These are phyloP conservation scores for Ischnura elegans DNA, from an alignment of 2,888 invertebrate genomes.

Conservation along the genomic window DNA sequence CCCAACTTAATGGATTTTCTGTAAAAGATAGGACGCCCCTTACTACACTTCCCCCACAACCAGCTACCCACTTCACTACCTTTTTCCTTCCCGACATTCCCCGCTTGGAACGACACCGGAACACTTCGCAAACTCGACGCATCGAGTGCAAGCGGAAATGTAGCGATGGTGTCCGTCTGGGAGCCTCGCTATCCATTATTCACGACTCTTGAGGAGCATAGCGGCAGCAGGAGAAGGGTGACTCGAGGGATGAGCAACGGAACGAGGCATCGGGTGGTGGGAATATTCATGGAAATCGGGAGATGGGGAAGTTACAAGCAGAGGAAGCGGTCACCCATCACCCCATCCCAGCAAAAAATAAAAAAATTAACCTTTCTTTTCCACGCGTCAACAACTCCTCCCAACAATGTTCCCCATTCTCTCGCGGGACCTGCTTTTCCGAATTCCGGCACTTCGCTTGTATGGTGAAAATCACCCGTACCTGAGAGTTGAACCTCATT, in stretches of 20 bases:
- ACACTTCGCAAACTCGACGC: background rate
- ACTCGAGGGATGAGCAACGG: background rate
- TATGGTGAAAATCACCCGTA: too few relatives aligned
- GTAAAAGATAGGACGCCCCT: too few relatives aligned
- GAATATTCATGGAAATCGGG: background rate
- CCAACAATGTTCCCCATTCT: too few relatives aligned
- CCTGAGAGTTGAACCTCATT: too few relatives aligned
- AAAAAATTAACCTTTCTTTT: too few relatives aligned
- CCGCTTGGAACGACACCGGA: background rate
- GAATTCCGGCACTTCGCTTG: too few relatives aligned
- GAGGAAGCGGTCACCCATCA: background rate
- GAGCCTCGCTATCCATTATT: background rate
- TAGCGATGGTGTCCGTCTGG: background rate
- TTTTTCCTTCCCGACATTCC: background rate
- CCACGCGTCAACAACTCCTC: too few relatives aligned
- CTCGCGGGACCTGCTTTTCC: background rate
- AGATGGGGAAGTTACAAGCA: background rate
- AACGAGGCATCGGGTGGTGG: background rate
- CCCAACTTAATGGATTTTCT: too few relatives aligned
- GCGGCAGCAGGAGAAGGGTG: background rate
- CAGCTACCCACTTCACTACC: background rate
- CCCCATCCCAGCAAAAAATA: too few relatives aligned
- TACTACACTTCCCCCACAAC: too few relatives aligned
- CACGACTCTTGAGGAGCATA: background rate
- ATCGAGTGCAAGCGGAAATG: constrained; percentile 1